A percentile compares a stretch with the other conserved stretches of the same genome.
phyloP scores from a whole-genome alignment of 2,113 vertebrate genomes.

The Orthonyx spaldingii region DNA sequence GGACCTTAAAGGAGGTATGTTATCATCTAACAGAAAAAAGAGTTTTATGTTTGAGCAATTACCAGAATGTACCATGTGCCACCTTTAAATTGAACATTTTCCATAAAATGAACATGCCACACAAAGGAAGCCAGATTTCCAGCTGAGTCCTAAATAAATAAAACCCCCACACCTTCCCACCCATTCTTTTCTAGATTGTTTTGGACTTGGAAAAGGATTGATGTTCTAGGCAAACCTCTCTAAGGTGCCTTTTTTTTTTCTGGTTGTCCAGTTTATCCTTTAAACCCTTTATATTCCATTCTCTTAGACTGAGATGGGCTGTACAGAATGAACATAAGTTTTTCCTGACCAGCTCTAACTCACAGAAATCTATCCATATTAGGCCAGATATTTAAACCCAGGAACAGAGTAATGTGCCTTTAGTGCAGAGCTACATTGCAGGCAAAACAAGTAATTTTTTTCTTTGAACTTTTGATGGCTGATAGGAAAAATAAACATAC shows the following conservation, averaged over 20 bases:
- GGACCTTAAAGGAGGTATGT: background rate
- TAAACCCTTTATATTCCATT: background rate
- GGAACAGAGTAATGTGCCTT: background rate
- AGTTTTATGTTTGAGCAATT: background rate
- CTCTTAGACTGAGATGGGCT: background rate
- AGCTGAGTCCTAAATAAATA: background rate
- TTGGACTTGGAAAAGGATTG: background rate
- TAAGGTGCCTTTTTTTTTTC: background rate
- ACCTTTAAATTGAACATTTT: background rate
- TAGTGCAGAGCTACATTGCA: background rate
- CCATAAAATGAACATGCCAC: background rate
- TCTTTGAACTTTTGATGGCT: background rate
- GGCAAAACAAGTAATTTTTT: background rate
- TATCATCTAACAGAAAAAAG: background rate
- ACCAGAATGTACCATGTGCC: background rate
- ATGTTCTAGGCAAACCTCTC: background rate
- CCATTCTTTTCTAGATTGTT: background rate
- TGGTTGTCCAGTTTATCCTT: background rate
- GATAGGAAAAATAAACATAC: slow-evolving; percentile 72
- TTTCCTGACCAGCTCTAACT: background rate
- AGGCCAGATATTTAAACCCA: background rate
- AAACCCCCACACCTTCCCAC: fast-evolving
- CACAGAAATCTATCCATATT: background rate
- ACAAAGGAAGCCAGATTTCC: background rate
- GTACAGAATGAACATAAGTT: background rate